These are phyloP conservation scores for Piezodorus guildinii DNA, from an alignment of 1,140 invertebrate species.

Conservation along the genomic window DNA sequence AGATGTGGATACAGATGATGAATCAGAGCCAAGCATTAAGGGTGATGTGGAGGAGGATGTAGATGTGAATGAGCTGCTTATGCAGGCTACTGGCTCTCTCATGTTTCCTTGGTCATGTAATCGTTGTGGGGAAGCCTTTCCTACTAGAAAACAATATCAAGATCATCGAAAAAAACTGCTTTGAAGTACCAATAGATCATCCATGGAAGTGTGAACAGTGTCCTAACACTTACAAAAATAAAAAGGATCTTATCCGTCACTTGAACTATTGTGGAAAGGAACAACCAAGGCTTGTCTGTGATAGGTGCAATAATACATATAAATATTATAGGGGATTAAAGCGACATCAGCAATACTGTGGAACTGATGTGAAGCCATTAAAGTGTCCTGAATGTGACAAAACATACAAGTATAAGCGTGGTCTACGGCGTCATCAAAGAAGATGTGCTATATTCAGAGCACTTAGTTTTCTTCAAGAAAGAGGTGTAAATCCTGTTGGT, in stretches of 20 bases:
- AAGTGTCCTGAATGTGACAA: conserved; percentile 28
- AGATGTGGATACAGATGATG: conserved; percentile 19
- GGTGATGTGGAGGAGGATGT: conserved; percentile 8
- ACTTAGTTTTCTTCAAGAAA: not conserved
- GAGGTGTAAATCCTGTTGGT: not conserved
- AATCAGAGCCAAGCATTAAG: not conserved
- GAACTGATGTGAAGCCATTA: conserved; percentile 16
- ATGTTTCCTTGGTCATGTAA: conserved; percentile 17
- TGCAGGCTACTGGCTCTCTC: conserved; percentile 5
- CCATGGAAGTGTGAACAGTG: conserved; percentile 15
- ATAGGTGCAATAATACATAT: conserved; percentile 31
- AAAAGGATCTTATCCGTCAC: conserved; percentile 20
- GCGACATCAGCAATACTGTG: conserved; percentile 32
- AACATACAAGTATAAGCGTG: conserved; percentile 36
- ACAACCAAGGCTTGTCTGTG: conserved; percentile 20
- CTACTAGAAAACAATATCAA: not conserved
- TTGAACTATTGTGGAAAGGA: conserved; percentile 19
- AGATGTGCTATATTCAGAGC: conserved; percentile 1
- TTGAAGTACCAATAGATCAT: conserved; percentile 11
- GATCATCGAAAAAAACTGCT: conserved; percentile 13
- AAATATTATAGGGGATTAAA: conserved; percentile 39
- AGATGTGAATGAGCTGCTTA: conserved; percentile 6
- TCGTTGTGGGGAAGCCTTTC: conserved; percentile 16
- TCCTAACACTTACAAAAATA: conserved; percentile 21
- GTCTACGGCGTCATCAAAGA: conserved; percentile 38